Percentiles rank a stretch among this genome's conserved stretches.
Evolutionary conservation across 2,888 invertebrate species (phyloP).

Genomic region (Thereva unica): DNA sequence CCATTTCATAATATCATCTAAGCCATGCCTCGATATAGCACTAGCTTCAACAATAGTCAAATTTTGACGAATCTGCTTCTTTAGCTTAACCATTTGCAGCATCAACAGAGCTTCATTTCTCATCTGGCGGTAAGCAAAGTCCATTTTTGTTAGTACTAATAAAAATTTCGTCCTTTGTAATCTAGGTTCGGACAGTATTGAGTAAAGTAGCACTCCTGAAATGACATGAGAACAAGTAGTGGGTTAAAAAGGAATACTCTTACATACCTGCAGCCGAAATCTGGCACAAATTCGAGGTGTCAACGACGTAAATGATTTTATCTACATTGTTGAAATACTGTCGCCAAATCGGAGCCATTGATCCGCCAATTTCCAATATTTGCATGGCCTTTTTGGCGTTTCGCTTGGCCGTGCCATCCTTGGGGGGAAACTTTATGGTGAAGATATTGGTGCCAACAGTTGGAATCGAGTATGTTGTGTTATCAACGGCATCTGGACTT

Average conservation of each 20-base stretch:
- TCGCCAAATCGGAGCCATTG: slow-evolving; percentile 81
- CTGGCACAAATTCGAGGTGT: slow-evolving; percentile 83
- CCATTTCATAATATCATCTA: slow-evolving; percentile 70
- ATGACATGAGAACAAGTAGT: slow-evolving; percentile 50
- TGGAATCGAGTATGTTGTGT: slow-evolving; percentile 76
- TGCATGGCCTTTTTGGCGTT: slow-evolving; percentile 59
- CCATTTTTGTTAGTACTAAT: slow-evolving; percentile 80
- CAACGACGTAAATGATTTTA: slow-evolving; percentile 79
- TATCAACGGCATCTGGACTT: slow-evolving; percentile 70
- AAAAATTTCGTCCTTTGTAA: slow-evolving; percentile 71
- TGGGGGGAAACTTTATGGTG: slow-evolving; percentile 63
- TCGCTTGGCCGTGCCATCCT: slow-evolving; percentile 44
- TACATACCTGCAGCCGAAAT: slow-evolving; percentile 73
- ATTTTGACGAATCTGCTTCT: slow-evolving; percentile 69
- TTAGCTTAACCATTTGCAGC: slow-evolving; percentile 74
- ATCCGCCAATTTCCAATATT: slow-evolving; percentile 78
- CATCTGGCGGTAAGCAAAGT: slow-evolving; percentile 84
- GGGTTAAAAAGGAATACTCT: no score
- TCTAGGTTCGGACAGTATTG: slow-evolving; percentile 73
- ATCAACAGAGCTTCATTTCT: slow-evolving; percentile 82
- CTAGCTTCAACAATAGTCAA: slow-evolving; percentile 75
- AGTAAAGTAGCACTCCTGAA: slow-evolving; percentile 77
- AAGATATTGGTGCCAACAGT: slow-evolving; percentile 81
- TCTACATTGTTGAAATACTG: slow-evolving; percentile 70
- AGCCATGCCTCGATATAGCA: slow-evolving; percentile 72